Conservation (phyloP, 2,797 vertebrate genomes). For the Argya squamiceps region DNA sequence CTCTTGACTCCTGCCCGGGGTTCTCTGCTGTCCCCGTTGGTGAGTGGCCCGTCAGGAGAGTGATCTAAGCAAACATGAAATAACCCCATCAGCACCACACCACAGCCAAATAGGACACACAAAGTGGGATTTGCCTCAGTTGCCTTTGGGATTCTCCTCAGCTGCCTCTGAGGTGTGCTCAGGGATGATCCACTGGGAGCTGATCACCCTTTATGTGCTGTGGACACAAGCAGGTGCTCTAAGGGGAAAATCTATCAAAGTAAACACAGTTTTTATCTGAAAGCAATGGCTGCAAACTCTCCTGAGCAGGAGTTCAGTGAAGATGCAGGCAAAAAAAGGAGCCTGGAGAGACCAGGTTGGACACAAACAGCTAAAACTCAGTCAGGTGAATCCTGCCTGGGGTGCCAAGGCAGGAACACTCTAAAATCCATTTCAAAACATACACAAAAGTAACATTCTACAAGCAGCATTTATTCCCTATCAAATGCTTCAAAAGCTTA, state of each 20-base stretch:
- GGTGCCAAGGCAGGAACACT: no score
- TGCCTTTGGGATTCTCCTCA: neutral
- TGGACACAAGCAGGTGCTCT: neutral
- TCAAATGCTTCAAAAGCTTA: neutral
- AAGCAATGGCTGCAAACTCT: neutral
- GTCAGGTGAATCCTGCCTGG: no score
- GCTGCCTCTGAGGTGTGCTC: neutral
- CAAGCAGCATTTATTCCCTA: no score
- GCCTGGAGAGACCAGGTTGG: neutral
- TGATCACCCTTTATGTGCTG: neutral
- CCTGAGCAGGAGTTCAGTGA: neutral
- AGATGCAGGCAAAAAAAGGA: neutral
- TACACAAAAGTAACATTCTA: no score
- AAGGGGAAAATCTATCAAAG: neutral
- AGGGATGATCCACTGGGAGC: neutral
- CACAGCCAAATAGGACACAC: neutral
- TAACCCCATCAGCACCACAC: neutral
- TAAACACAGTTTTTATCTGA: neutral
- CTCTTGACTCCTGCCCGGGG: conserved; percentile 73
- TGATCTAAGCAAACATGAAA: conserved; percentile 74
- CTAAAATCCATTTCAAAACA: no score
- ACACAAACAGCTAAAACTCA: neutral
- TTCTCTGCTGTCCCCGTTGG: conserved; percentile 83
- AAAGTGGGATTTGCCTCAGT: neutral
- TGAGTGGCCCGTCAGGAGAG: conserved; percentile 75